Conservation (phyloP, 2,797 vertebrate species). For the Notolepis coatsorum region DNA sequence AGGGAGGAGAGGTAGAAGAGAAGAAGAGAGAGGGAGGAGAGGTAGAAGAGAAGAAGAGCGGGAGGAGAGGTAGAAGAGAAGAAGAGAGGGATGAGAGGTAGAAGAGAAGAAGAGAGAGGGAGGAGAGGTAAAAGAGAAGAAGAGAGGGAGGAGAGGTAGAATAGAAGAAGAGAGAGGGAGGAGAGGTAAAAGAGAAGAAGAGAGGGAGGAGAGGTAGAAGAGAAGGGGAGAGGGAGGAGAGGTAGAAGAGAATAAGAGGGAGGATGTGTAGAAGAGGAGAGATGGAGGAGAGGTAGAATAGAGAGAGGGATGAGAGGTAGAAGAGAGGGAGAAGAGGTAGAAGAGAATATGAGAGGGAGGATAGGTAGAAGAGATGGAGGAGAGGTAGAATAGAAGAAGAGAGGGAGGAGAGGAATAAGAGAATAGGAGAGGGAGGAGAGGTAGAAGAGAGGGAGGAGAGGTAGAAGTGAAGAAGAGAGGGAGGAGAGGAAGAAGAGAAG, state of each 20-base stretch:
- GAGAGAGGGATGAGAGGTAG: constrained; percentile 7
- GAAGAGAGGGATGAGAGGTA: too few relatives aligned
- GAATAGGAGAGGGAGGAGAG: background rate
- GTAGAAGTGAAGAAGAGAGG: background rate
- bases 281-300: too few relatives aligned
- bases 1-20: too few relatives aligned
- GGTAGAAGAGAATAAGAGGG: too few relatives aligned
- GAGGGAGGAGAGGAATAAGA: background rate
- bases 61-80: background rate
- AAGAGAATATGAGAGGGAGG: too few relatives aligned
- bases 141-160: background rate
- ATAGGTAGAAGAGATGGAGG: too few relatives aligned
- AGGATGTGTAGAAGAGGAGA: too few relatives aligned
- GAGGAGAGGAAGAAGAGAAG: constrained; percentile 1
- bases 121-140: background rate
- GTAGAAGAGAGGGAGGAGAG: background rate
- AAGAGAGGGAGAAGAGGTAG: too few relatives aligned
- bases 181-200: background rate
- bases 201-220: too few relatives aligned
- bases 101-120: too few relatives aligned
- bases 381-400: background rate
- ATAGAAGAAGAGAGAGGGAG: background rate
- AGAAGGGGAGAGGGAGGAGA: too few relatives aligned
- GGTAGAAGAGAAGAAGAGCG: background rate
- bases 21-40: background rate